Base-by-base conservation (phyloP, 1,140 invertebrate genomes). In the Brachionus koreanus region DNA sequence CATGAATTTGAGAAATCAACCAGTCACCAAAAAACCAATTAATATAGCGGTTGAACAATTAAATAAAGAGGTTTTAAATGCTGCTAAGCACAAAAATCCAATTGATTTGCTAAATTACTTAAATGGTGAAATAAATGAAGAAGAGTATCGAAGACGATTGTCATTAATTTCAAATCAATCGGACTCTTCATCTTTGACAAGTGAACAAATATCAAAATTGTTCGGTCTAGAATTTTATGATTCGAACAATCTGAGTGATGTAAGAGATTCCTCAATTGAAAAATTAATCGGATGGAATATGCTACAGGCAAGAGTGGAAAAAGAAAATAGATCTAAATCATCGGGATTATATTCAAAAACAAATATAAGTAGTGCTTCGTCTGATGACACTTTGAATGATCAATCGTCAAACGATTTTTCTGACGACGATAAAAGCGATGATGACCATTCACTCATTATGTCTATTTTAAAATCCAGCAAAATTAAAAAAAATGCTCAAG, bases 1-100 rank as follows among this genome's bases (percentile, higher is more conserved):
- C 23, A 46, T 74, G 42, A 74, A 74, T 46, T 46, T 74, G 13
- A 43, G 69, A 49, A 74, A 74, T 74, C 42, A 43, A 25, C 69
- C 43, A 43, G 10, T 46, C 13, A 12, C 3, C 13, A 74, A 74
- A 74, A 49, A 39, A 46, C 69, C 85, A 1, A 84, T 86, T 13
- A 82, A 85, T 25, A 76, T 86, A 5, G 86, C 85, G 57, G 61
- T 86, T 13, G 83, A 84, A 16, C 83, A 82, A 52, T 84, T 86
- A 52, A 86, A 86, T 76, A 79, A 35, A 12, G 82, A 84, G 5
- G 83, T 85, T 6, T 74, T 86, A 10, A 85, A 85, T 69, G 46
- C 12, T 12, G 83, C 83, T 25, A 46, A 23, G 10, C 12, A 39
- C 33, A 72, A 72, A 72, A 42, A 46, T 25, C 69, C 39, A 74